Evolutionary conservation across 2,888 invertebrate species (phyloP).

Genomic region (Anagyrus pseudococci): DNA sequence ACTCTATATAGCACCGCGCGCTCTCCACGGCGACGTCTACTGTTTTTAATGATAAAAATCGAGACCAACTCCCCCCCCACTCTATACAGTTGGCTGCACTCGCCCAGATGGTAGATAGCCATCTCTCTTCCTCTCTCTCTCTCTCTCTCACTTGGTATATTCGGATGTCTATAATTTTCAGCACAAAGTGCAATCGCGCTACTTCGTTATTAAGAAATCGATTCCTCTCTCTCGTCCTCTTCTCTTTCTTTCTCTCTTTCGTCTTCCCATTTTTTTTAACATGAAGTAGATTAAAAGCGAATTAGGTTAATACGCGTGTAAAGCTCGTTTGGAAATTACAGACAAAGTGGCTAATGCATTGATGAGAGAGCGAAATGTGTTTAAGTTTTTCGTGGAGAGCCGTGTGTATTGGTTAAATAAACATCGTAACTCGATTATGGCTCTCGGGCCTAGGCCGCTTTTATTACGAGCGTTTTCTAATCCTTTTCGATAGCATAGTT

Average conservation of each 20-base stretch:
- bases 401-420: background rate
- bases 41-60: conserved; percentile 37
- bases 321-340: conserved; percentile 13
- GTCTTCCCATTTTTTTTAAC: conserved; percentile 3
- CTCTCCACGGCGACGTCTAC: conserved; percentile 27
- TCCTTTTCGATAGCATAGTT: background rate
- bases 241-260: background rate
- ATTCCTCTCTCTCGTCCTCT: conserved; percentile 4
- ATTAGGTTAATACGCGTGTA: conserved; percentile 25
- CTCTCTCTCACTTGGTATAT: too few species aligned
- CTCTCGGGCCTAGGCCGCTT: background rate
- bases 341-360: background rate
- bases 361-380: too few species aligned
- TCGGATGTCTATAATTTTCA: conserved; percentile 33
- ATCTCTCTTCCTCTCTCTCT: too few species aligned
- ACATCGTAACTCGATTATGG: background rate
- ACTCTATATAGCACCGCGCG: conserved; percentile 19
- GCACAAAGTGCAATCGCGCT: conserved; percentile 24
- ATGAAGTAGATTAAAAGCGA: conserved; percentile 22
- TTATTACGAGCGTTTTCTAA: background rate
- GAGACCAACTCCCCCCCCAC: background rate
- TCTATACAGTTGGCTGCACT: conserved; percentile 1
- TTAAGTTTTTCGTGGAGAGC: too few species aligned
- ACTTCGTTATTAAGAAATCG: conserved; percentile 30
- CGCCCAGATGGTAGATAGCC: conserved; percentile 30